Evolutionary conservation across 2,797 vertebrate species (phyloP).

Genomic region (Anniella stebbinsi): DNA sequence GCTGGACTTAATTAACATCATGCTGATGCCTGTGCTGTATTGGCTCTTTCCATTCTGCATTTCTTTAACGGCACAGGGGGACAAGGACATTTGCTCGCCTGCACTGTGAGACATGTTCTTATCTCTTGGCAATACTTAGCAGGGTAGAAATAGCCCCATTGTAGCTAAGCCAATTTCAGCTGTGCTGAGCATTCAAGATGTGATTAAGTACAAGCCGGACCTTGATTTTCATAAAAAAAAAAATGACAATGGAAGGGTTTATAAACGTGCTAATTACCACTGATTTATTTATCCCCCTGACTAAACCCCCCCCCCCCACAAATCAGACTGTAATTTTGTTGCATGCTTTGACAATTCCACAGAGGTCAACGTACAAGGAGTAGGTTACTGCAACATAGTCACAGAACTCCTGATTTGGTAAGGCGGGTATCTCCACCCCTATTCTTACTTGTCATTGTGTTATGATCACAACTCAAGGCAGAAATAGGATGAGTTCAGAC

Average conservation of each 20-base stretch:
- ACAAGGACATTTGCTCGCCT: slow-evolving; percentile 42
- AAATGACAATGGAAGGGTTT: slow-evolving; percentile 16
- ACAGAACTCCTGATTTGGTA: not conserved
- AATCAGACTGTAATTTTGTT: slow-evolving; percentile 21
- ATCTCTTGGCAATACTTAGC: slow-evolving; percentile 36
- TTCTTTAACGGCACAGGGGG: slow-evolving; percentile 16
- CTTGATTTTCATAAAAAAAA: slow-evolving; percentile 29
- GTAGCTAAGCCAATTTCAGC: slow-evolving; percentile 42
- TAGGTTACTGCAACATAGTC: not conserved
- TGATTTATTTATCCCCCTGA: not conserved
- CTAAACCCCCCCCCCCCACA: not conserved
- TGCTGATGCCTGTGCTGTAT: slow-evolving; percentile 51
- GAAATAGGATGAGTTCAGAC: not conserved
- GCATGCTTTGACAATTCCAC: not conserved
- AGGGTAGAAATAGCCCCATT: slow-evolving; percentile 47
- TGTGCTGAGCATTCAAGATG: not conserved
- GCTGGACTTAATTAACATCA: slow-evolving; percentile 20
- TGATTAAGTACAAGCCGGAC: slow-evolving; percentile 14
- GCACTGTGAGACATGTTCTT: slow-evolving; percentile 11
- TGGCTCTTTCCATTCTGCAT: slow-evolving; percentile 30
- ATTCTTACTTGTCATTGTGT: not conserved
- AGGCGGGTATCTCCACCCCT: not conserved
- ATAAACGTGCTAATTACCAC: slow-evolving; percentile 38
- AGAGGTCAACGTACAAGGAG: not conserved
- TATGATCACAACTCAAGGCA: not conserved